These are phyloP conservation scores for Melanogrammus aeglefinus DNA, from an alignment of 2,797 vertebrate species.

Conservation along the genomic window DNA sequence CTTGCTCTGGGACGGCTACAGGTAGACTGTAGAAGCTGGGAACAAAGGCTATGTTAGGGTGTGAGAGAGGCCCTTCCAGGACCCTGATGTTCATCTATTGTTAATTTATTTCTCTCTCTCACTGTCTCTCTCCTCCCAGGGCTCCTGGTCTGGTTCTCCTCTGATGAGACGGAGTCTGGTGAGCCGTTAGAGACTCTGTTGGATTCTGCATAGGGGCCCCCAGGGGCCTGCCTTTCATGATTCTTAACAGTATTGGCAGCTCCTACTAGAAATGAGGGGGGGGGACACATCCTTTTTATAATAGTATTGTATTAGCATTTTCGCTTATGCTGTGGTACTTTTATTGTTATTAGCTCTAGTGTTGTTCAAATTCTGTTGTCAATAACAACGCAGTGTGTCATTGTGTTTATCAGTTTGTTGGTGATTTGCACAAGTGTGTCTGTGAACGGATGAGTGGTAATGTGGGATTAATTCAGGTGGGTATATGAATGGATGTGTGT, in stretches of 20 bases:
- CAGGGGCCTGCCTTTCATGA: neutral
- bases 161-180: neutral
- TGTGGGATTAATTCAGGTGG: neutral
- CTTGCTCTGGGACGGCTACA: neutral
- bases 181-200: neutral
- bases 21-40: neutral
- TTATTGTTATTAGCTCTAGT: neutral
- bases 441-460: neutral
- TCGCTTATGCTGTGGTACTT: neutral
- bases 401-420: neutral
- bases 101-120: neutral
- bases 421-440: neutral
- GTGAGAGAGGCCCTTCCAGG: neutral
- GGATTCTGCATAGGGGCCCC: neutral
- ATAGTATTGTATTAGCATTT: neutral
- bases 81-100: neutral
- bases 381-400: neutral
- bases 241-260: neutral
- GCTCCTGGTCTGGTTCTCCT: neutral
- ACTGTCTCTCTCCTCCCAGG: neutral
- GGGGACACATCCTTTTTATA: neutral
- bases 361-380: neutral
- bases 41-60: neutral
- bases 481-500: neutral
- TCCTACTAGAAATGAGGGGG: no score